Base-by-base conservation (phyloP, 1,140 invertebrate species). In the Drosophila micromelanica region DNA sequence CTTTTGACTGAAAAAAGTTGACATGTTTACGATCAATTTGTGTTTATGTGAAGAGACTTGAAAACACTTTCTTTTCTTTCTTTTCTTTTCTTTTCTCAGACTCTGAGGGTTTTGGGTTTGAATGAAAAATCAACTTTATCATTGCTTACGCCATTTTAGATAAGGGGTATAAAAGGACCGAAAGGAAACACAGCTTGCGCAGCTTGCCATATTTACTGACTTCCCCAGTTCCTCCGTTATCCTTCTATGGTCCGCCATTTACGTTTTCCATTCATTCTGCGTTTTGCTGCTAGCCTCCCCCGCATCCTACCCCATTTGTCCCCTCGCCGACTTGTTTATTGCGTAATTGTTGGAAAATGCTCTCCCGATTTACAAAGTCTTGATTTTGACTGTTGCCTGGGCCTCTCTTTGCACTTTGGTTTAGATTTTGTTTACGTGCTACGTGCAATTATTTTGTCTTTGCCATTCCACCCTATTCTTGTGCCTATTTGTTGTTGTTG, bases 341-440 rank as follows among this genome's bases (percentile, higher is more conserved):
- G 56, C 62, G 73, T 78, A 82, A 81, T 68, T 61, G 74, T 67
- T 78, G 61, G 71, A 64, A 78, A 82, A 78, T 68, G 62, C 65
- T 62, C 43, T 63, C 65, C 52, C 27, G 51, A 51, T 67, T 70
- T 65, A 27, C 37, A 27, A 35, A 37, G 35, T 20, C 63, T 73
- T 67, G 63, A 73, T 55, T 68, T 73, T 51, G 64, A 62, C 49
- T 68, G 37, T 56, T 27, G 51, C 51, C 11, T 20, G 42, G 5
- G 27, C 15, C 32, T 45, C 0, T 5, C 49, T 45, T 67, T 67
- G 57, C 27, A 45, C 23, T 30, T 27, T 35, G 46, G 42, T 49
- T 80, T 73, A 62, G 74, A 55, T 68, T 46, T 65, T 74, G 70
- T 65, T 71, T 71, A 78, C 69, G 49, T n/a, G 51, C 51, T 75